Base-by-base conservation (phyloP, 2,797 vertebrate genomes). In the Columba guinea region DNA sequence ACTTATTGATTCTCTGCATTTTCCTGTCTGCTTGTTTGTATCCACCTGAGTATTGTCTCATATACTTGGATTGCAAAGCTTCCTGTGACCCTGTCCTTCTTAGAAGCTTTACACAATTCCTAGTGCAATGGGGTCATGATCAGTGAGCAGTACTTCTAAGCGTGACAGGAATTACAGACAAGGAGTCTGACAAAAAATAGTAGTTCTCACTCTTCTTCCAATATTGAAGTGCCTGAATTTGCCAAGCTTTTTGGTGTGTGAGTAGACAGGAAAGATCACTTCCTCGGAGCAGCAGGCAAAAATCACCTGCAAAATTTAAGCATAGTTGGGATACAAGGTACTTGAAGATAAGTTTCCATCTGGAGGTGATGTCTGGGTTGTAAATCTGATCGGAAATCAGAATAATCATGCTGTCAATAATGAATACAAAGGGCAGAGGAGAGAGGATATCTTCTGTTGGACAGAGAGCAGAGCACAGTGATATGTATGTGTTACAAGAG, bases 21-120 rank as follows among this genome's bases (percentile, higher is more conserved):
- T 58, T 91, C 24, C 34, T 35, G 5, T 16, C 67, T 67, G 44
- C 20, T 89, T 68, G 27, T 39, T 67, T 80, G 60, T 52, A 67
- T n/a, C 56, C 16, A 49, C 39, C 28, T 1, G 0, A 41, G 17
- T 26, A 46, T 55, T 65, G 13, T 17, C 44, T 51, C 1, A 0
- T 35, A 16, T 27, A 39, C 16, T n/a, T 49, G 44, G n/a, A 59
- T 15, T 53, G 46, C 53, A 41, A 59, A 59, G 48, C 53, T 75
- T 76, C 14, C 49, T 63, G 53, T 11, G 35, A 56, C 2, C 3
- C 19, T 35, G 37, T 35, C 11, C 16, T 77, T 51, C 80, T 62
- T 35, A 69, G 12, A 7, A 74, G 21, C 34, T 84, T 79, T 51
- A 51, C 16, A 39, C 24, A 46, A 27, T 65, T 63, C 34, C 39